Percentiles rank a stretch among this genome's conserved stretches.
These are phyloP conservation scores for Drosophila oshimai DNA, from an alignment of 1,140 invertebrate genomes.

Conservation along the genomic window DNA sequence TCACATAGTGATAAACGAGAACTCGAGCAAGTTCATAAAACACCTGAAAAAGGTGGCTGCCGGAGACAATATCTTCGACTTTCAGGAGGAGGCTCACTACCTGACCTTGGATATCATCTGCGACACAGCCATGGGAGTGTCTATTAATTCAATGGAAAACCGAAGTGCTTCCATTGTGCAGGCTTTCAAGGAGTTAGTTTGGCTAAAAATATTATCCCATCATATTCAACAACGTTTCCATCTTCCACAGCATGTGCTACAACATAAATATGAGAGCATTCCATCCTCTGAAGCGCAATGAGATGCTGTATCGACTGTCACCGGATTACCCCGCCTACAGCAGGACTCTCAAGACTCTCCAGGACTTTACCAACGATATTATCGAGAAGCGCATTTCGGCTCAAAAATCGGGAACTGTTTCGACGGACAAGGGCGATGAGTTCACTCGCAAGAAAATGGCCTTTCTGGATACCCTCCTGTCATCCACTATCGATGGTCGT, in stretches of 20 bases:
- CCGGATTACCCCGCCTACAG: conserved; percentile 42
- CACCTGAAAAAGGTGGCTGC: conserved; percentile 64
- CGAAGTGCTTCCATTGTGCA: conserved; percentile 51
- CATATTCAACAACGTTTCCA: background rate
- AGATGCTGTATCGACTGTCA: conserved; percentile 33
- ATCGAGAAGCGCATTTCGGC: conserved; percentile 63
- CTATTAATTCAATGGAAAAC: conserved; percentile 75
- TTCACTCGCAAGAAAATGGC: conserved; percentile 61
- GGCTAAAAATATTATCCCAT: accelerated
- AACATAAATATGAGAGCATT: conserved; percentile 71
- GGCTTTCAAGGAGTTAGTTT: conserved; percentile 69
- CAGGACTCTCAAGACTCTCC: conserved; percentile 50
- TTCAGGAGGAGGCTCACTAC: conserved; percentile 67
- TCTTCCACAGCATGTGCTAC: conserved; percentile 59
- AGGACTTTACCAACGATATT: conserved; percentile 74
- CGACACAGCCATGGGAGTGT: conserved; percentile 78
- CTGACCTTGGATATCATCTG: conserved; percentile 74
- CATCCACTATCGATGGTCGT: conserved; percentile 84
- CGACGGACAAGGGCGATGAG: conserved; percentile 7
- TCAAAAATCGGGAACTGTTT: conserved; percentile 22
- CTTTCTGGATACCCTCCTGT: conserved; percentile 69
- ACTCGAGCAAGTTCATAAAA: conserved; percentile 85
- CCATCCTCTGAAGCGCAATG: conserved; percentile 52
- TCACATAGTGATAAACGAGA: conserved; percentile 87
- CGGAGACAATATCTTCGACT: conserved; percentile 64